Percentiles rank a stretch among this genome's conserved stretches.
These are phyloP conservation scores for Neosalanx taihuensis DNA, from an alignment of 2,797 vertebrate species.

Conservation along the genomic window DNA sequence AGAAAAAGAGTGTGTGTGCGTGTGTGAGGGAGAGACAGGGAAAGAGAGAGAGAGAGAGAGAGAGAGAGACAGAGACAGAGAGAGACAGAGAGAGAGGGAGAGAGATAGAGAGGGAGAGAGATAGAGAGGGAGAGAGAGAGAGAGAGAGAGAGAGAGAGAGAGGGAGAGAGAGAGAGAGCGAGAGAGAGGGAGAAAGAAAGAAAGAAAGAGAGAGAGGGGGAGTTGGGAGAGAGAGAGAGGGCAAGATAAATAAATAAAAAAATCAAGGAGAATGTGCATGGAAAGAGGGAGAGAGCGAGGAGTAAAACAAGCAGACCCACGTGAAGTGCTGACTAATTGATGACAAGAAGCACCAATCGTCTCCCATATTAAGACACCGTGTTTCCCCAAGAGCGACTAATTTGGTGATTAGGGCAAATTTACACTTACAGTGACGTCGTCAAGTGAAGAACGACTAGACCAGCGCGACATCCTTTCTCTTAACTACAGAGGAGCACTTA, in stretches of 20 bases:
- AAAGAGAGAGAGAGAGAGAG: not conserved
- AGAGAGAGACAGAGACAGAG: not conserved
- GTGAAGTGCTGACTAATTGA: conserved; percentile 45
- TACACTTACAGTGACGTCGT: conserved; percentile 31
- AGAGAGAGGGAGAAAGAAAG: not conserved
- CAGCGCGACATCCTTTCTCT: not conserved
- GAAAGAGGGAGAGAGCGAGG: conserved; percentile 11
- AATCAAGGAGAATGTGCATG: not conserved
- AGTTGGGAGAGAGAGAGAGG: not conserved
- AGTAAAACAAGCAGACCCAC: conserved; percentile 29
- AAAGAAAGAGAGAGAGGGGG: not conserved
- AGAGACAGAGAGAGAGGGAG: not conserved
- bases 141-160: conserved; percentile 6
- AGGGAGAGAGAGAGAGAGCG: not conserved
- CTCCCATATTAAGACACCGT: conserved; percentile 38
- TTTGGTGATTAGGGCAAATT: conserved; percentile 35
- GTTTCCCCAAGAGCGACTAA: conserved; percentile 29
- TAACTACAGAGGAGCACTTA: too few relatives aligned
- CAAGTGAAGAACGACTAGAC: conserved; percentile 8
- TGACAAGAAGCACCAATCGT: conserved; percentile 43
- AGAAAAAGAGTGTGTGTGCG: not conserved
- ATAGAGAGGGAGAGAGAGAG: conserved; percentile 13
- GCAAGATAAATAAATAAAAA: not conserved
- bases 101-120: not conserved
- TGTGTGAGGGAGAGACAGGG: too few relatives aligned